Percentiles rank a stretch among this genome's conserved stretches.
phyloP scores from a whole-genome alignment of 1,140 invertebrate genomes.

The Neodiprion virginianus region DNA sequence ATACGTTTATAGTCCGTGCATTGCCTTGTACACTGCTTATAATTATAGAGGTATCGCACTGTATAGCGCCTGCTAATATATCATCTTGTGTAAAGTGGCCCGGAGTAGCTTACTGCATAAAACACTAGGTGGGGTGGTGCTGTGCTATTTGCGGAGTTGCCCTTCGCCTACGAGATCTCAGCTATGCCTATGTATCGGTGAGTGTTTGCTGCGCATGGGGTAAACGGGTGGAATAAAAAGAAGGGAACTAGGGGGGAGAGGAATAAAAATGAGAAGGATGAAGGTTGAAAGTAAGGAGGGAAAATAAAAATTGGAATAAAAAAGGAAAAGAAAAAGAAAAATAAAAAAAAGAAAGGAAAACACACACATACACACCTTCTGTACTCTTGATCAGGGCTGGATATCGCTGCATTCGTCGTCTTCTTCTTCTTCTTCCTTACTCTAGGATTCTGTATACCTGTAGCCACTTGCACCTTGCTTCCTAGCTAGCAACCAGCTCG shows the following conservation, averaged over 20 bases:
- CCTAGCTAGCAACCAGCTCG: neutral
- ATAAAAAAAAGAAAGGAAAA: neutral
- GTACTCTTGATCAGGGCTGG: neutral
- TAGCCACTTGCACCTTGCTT: neutral
- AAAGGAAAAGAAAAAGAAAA: neutral
- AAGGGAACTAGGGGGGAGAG: conserved; percentile 14
- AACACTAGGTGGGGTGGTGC: neutral
- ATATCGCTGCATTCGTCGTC: neutral
- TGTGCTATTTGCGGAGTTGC: neutral
- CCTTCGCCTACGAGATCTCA: neutral
- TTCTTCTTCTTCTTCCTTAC: neutral
- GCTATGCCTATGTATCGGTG: neutral
- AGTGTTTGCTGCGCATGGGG: neutral
- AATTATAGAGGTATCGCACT: too few relatives aligned
- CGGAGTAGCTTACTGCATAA: too few relatives aligned
- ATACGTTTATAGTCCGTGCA: too few relatives aligned
- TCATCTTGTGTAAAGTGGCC: too few relatives aligned
- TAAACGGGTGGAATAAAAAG: neutral
- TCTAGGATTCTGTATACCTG: neutral
- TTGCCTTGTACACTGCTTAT: too few relatives aligned
- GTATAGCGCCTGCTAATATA: too few relatives aligned
- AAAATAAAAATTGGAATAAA: neutral
- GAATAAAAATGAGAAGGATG: neutral
- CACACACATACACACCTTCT: neutral
- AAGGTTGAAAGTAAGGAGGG: too few relatives aligned